These are phyloP conservation scores for Natator depressus DNA, from an alignment of 2,113 vertebrate species.

Conservation along the genomic window DNA sequence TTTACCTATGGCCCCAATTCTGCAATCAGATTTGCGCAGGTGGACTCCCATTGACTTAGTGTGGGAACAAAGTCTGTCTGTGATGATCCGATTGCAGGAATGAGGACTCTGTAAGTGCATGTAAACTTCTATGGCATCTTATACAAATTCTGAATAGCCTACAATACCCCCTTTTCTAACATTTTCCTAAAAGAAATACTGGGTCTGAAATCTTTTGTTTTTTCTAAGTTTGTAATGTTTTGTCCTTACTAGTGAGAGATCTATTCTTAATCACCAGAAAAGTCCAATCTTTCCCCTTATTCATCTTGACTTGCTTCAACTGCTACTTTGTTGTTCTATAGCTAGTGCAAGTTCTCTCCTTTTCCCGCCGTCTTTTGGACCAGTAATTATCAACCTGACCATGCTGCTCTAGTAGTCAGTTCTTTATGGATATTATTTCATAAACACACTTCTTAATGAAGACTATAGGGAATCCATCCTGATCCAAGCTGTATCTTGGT, in stretches of 20 bases:
- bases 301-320: background rate
- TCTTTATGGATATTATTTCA: background rate
- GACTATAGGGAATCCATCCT: background rate
- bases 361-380: background rate
- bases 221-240: background rate
- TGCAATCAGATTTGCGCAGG: background rate
- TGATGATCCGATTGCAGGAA: background rate
- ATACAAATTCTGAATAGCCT: background rate
- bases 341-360: background rate
- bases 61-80: background rate
- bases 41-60: background rate
- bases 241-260: background rate
- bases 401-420: background rate
- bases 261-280: background rate
- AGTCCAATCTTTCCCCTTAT: background rate
- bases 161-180: background rate
- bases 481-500: background rate
- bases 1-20: background rate
- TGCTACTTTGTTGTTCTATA: background rate
- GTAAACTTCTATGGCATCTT: background rate
- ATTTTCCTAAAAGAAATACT: background rate
- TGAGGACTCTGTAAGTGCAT: background rate
- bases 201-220: background rate
- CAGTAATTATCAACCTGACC: background rate
- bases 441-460: background rate